Conservation (phyloP, 2,888 invertebrate species). For the Strigamia maritima region DNA sequence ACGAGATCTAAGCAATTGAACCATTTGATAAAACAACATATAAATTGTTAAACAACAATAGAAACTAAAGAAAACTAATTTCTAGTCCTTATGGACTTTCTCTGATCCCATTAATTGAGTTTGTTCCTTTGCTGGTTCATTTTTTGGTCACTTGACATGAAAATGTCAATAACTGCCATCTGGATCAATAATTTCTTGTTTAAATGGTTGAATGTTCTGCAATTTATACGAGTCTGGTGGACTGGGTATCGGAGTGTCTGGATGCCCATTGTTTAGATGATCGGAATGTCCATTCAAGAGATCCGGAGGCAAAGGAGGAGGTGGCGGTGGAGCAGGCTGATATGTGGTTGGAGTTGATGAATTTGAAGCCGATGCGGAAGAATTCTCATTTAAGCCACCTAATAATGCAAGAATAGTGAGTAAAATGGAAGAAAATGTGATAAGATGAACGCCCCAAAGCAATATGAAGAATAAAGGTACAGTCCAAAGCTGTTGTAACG, state of each 20-base stretch:
- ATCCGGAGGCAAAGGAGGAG: constrained; percentile 40
- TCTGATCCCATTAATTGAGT: too few species aligned
- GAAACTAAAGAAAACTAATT: too few species aligned
- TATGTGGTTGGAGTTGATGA: constrained; percentile 6
- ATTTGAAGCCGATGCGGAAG: constrained; percentile 1
- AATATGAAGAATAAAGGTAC: not conserved
- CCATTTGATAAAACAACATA: too few species aligned
- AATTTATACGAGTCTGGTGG: constrained; percentile 42
- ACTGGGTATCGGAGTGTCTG: constrained; percentile 44
- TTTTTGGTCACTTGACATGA: not conserved
- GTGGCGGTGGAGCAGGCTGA: not conserved
- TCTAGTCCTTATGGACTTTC: too few species aligned
- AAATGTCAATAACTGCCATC: constrained; percentile 38
- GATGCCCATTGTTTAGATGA: constrained; percentile 42
- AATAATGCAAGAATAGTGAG: not conserved
- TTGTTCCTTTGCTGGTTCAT: not conserved
- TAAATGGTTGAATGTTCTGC: constrained; percentile 42
- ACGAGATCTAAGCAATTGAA: too few species aligned
- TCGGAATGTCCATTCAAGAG: constrained; percentile 42
- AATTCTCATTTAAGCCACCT: constrained; percentile 26
- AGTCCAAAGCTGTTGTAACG: not conserved
- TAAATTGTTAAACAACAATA: too few species aligned
- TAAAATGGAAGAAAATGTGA: not conserved
- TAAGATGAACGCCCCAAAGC: not conserved
- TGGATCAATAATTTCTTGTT: constrained; percentile 43